Base-by-base conservation (phyloP, 2,888 invertebrate genomes). In the Polyploca ridens region DNA sequence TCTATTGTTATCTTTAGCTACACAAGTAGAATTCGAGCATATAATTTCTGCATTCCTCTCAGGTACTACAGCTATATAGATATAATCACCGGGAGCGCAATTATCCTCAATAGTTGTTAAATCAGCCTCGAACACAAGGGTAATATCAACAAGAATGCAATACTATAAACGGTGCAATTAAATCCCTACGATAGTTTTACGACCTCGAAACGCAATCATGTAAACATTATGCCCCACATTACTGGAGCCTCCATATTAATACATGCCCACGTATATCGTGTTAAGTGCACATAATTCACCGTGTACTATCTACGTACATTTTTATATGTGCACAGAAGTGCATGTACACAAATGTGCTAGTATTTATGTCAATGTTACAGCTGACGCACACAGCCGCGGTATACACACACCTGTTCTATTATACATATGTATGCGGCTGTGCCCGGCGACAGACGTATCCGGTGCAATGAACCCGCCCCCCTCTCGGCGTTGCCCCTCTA, bases 341-440 rank as follows among this genome's bases (percentile, higher is more conserved):
- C 72, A 69, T 77, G 81, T 83, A 86, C 85, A 86, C 85, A 73
- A 76, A 69, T 80, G 83, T 83, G 80, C 76, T 77, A 80, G 88
- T 90, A 92, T 93, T 91, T 90, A 91, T 93, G 93, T 93, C 93
- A 93, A 93, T 92, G 92, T 93, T 91, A 92, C 91, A 87, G 74
- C 70, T 68, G 65, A 73, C 79, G 69, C 85, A 84, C 85, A 87
- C 82, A 84, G 68, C 27, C 64, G 69, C 49, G 73, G 46, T 62
- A 66, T 72, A 84, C 89, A 66, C 88, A 87, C 89, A 90, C 90
- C 88, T 89, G 87, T 81, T 79, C 85, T 78, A 76, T 76, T 86
- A 83, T 76, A 69, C 16, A 80, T 84, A 86, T 84, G 86, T 84
- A 81, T 70, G 69, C 74, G 69, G 80, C 76, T 79, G 79, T 77